Evolutionary conservation across 2,113 vertebrate genomes (phyloP).

Genomic region (Mus pahari): DNA sequence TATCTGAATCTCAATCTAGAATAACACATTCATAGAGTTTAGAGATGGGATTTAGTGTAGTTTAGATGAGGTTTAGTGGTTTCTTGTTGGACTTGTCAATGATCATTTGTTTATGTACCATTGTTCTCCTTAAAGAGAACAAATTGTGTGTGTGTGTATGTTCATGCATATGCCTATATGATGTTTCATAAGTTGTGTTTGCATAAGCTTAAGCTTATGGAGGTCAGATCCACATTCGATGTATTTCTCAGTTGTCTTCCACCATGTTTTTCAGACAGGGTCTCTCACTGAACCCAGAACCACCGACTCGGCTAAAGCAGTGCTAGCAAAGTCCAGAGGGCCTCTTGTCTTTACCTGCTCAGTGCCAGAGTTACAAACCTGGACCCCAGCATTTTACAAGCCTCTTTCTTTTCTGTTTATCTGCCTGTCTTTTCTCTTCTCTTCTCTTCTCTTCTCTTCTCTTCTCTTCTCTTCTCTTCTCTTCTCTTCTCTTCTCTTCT

Average conservation of each 20-base stretch:
- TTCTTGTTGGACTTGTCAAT: not conserved
- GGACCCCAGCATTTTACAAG: not conserved
- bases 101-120: not conserved
- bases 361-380: not conserved
- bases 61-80: not conserved
- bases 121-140: not conserved
- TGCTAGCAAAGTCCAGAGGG: not conserved
- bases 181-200: not conserved
- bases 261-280: not conserved
- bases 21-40: not conserved
- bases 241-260: not conserved
- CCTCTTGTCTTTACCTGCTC: not conserved
- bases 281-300: not conserved
- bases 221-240: not conserved
- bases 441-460: no score
- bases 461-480: no score
- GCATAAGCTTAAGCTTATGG: not conserved
- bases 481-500: accelerated
- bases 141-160: not conserved
- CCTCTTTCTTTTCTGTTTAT: no score
- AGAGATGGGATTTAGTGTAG: not conserved
- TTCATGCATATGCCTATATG: not conserved
- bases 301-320: not conserved
- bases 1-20: not conserved
- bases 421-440: no score